Base-by-base conservation (phyloP, 2,888 invertebrate species). In the Helleia helle region DNA sequence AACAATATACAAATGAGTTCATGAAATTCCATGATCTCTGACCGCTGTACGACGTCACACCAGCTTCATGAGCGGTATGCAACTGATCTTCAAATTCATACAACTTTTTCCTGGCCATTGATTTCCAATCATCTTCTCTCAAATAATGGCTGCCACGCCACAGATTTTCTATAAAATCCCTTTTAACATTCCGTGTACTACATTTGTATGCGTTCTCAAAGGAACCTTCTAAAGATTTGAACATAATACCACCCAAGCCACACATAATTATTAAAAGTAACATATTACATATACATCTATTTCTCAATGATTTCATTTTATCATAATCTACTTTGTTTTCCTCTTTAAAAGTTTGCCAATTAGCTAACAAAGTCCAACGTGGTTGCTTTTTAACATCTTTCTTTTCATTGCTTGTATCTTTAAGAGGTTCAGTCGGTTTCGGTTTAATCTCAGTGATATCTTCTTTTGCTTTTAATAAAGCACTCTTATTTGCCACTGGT, bases 121-220 rank as follows among this genome's bases (percentile, higher is more conserved):
- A 91, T 61, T 95, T 95, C 95, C 95, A 95, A 61, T 95, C 95
- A 37, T 95, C 95, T 67, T 95, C 95, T 40, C 91, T 87, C 73
- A 94, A 77, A 60, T 91, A 91, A 65, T 93, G 93, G 68, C 94
- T 94, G 44, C 90, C 89, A 39, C 88, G 84, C 94, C 95, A 95
- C 28, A 96, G 84, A 46, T 88, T 87, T 58, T 95, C 94, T 43
- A 96, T 89, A 52, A 96, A 94, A 67, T 94, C 93, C 3, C 95
- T 84, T 62, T 95, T 94, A 0, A 95, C 93, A 55, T 93, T 87
- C 55, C 94, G 93, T 29, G 95, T 93, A 5, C 94, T 93, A 62
- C 94, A 94, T 75, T 96, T 96, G 73, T 93, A 94, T 48, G 91
- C 91, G 46, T 92, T 89, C 62, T 96, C 96, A 55, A 94, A 92